These are phyloP conservation scores for Vespertilio murinus DNA, from an alignment of 2,797 vertebrate species.

Conservation along the genomic window DNA sequence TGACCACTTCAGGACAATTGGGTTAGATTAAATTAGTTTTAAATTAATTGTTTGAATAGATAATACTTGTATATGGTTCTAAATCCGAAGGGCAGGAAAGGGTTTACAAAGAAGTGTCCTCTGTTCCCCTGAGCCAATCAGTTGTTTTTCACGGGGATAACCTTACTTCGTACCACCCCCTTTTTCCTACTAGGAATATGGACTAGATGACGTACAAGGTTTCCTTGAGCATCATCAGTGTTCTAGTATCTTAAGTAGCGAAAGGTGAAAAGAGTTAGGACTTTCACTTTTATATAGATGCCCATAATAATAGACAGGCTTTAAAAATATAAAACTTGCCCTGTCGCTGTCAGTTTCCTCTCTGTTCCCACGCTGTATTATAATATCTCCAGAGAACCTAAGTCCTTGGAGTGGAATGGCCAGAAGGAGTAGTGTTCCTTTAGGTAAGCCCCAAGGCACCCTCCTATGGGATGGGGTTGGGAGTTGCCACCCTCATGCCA, in stretches of 20 bases:
- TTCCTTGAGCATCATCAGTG: not conserved
- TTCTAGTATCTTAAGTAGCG: not conserved
- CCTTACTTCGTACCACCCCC: not conserved
- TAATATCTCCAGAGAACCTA: not conserved
- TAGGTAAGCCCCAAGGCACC: not conserved
- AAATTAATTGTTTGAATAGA: constrained; percentile 13
- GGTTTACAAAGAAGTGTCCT: not conserved
- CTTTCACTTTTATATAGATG: not conserved
- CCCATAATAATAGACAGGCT: not conserved
- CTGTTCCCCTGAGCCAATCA: not conserved
- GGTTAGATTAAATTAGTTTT: constrained; percentile 20
- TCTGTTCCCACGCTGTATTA: not conserved
- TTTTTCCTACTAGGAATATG: not conserved
- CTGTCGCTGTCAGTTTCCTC: not conserved
- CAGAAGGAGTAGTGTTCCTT: not conserved
- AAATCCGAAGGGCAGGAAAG: not conserved
- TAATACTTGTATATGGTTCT: not conserved
- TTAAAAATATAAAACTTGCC: not conserved
- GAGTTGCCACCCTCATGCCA: not conserved
- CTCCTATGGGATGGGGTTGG: not conserved
- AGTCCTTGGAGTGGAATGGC: not conserved
- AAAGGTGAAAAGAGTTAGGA: constrained; percentile 9
- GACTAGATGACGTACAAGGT: not conserved
- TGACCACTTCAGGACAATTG: constrained; percentile 26
- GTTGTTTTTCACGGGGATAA: not conserved